A percentile compares a stretch with the other conserved stretches of the same genome.
Evolutionary conservation across 2,888 invertebrate species (phyloP).

Genomic region (Syrphus vitripennis): DNA sequence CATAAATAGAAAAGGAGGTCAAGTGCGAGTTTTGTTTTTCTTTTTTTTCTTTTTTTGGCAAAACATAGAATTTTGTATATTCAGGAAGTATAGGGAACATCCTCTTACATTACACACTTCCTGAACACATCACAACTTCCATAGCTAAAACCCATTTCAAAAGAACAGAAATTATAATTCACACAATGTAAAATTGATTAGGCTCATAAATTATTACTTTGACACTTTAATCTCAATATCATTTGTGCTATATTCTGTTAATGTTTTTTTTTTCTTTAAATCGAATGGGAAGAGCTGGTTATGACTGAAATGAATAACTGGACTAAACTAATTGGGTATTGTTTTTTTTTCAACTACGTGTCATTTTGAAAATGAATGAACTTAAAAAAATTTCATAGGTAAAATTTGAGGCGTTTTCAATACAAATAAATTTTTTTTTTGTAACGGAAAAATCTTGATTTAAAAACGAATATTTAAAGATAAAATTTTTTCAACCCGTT

Average conservation of each 20-base stretch:
- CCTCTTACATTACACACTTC: background rate
- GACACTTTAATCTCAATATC: background rate
- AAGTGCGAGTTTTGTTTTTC: background rate
- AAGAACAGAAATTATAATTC: conserved; percentile 10
- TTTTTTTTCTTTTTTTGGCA: background rate
- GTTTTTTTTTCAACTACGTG: no score
- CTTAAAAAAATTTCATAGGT: no score
- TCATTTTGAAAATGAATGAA: no score
- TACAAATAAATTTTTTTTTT: no score
- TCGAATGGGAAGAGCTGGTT: background rate
- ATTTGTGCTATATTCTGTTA: background rate
- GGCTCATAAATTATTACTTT: conserved; percentile 13
- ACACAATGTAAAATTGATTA: conserved; percentile 15
- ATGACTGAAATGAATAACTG: background rate
- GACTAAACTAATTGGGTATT: no score
- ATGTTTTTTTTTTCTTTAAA: background rate
- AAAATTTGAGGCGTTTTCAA: no score
- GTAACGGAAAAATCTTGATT: no score
- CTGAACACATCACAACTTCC: no score
- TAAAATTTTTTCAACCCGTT: no score
- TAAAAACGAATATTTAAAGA: no score
- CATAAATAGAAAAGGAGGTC: conserved; percentile 7
- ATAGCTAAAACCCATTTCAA: background rate
- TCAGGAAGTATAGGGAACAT: background rate
- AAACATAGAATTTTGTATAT: background rate